These are phyloP conservation scores for Bos indicus DNA, from an alignment of 2,113 vertebrate genomes.

Conservation along the genomic window DNA sequence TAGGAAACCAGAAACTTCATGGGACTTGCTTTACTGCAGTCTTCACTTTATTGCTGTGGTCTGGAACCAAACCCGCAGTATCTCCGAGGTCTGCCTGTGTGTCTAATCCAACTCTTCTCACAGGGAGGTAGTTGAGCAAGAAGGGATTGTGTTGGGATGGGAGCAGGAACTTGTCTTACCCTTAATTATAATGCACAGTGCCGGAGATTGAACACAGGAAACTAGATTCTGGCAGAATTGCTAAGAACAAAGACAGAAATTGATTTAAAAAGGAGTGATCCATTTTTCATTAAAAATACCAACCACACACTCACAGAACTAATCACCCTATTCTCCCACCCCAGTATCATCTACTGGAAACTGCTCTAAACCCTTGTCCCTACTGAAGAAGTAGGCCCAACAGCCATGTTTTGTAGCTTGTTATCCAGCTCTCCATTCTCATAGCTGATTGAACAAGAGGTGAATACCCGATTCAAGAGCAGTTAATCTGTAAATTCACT, in stretches of 20 bases:
- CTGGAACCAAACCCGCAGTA: not conserved
- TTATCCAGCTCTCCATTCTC: not conserved
- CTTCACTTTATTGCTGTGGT: not conserved
- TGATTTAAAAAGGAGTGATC: slow-evolving; percentile 4
- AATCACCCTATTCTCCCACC: not conserved
- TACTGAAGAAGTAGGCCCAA: not conserved
- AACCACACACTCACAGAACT: not conserved
- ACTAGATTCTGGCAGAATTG: not conserved
- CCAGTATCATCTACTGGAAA: not conserved
- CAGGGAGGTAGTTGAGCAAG: not conserved
- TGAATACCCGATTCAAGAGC: not conserved
- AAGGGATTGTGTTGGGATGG: not conserved
- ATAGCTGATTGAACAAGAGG: not conserved
- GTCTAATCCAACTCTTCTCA: not conserved
- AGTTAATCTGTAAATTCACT: not conserved
- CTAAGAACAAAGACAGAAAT: slow-evolving; percentile 21
- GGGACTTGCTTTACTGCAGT: not conserved
- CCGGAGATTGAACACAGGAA: not conserved
- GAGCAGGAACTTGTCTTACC: not conserved
- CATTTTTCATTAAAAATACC: slow-evolving; percentile 32
- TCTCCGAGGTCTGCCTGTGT: not conserved
- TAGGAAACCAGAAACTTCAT: not conserved
- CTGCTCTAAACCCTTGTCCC: not conserved
- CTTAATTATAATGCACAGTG: not conserved
- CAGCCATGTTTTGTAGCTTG: not conserved